phyloP scores from a whole-genome alignment of 2,113 vertebrate species.

The Nycticryphes semicollaris region DNA sequence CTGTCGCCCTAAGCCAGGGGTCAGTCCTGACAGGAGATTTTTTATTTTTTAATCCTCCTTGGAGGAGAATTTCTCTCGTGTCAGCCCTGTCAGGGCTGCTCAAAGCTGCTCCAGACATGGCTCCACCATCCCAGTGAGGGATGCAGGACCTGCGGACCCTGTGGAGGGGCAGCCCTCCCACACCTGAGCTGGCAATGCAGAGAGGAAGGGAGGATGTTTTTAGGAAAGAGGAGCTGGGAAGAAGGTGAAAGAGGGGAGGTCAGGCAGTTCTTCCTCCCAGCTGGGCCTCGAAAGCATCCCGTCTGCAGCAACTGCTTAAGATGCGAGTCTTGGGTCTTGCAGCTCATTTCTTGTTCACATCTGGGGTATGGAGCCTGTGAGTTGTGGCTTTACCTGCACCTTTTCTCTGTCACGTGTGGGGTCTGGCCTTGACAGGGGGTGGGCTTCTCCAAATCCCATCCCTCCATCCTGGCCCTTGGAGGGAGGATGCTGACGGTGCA shows the following conservation, averaged over 20 bases:
- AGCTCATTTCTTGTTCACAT: rapidly evolving
- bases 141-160: rapidly evolving
- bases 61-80: not conserved
- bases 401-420: not conserved
- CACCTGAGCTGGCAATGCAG: rapidly evolving
- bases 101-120: not conserved
- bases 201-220: not conserved
- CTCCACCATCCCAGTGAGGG: not conserved
- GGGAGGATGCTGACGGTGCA: not conserved
- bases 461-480: not conserved
- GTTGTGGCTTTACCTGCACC: rapidly evolving
- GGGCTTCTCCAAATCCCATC: not conserved
- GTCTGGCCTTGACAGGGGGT: not conserved
- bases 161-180: rapidly evolving
- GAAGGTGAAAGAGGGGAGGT: not conserved
- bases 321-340: not conserved
- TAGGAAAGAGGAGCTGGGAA: not conserved
- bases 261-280: not conserved
- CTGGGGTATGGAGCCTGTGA: not conserved
- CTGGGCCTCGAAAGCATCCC: not conserved
- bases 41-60: not conserved
- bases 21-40: not conserved
- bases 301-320: not conserved
- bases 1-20: not conserved
- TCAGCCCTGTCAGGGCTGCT: not conserved